These are phyloP conservation scores for Geotria australis DNA, from an alignment of 2,797 vertebrate species.

Conservation along the genomic window DNA sequence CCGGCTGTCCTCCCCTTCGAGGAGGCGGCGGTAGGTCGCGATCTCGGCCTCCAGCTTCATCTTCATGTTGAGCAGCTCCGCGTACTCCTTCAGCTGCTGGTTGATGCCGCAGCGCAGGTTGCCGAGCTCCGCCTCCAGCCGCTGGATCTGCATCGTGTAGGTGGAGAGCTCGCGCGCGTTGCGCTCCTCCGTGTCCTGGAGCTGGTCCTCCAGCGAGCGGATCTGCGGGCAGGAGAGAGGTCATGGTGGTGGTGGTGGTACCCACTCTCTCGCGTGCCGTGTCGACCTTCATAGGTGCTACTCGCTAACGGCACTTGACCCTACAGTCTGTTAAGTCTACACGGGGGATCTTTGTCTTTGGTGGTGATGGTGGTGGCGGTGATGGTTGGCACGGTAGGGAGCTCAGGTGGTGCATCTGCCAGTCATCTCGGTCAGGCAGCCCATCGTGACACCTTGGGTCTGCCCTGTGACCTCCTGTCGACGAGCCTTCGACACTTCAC, in stretches of 20 bases:
- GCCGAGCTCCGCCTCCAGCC: slow-evolving; percentile 24
- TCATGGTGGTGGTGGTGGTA: slow-evolving; percentile 59
- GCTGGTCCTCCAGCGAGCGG: slow-evolving; percentile 12
- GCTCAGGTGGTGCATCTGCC: too few species aligned
- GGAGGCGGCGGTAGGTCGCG: slow-evolving; percentile 26
- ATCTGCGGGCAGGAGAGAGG: too few species aligned
- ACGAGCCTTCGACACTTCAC: too few species aligned
- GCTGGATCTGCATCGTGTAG: slow-evolving; percentile 16
- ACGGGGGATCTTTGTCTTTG: too few species aligned
- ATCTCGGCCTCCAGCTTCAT: slow-evolving; percentile 35
- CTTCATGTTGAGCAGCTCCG: slow-evolving; percentile 35
- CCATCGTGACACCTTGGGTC: too few species aligned
- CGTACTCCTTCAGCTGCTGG: slow-evolving; percentile 25
- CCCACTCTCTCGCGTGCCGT: too few species aligned
- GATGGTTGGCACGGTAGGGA: neutral
- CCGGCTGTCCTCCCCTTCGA: slow-evolving; percentile 24
- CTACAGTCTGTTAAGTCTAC: too few species aligned
- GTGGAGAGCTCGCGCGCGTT: slow-evolving; percentile 8
- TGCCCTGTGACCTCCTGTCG: too few species aligned
- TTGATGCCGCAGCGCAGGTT: slow-evolving; percentile 25
- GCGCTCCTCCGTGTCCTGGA: slow-evolving; percentile 8
- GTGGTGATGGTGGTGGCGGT: neutral
- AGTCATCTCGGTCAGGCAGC: too few species aligned
- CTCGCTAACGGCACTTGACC: too few species aligned
- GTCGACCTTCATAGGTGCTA: too few species aligned